A percentile compares a stretch with the other conserved stretches of the same genome.
Conservation (phyloP, 2,797 vertebrate genomes). For the Hydrocynus forskahlii region DNA sequence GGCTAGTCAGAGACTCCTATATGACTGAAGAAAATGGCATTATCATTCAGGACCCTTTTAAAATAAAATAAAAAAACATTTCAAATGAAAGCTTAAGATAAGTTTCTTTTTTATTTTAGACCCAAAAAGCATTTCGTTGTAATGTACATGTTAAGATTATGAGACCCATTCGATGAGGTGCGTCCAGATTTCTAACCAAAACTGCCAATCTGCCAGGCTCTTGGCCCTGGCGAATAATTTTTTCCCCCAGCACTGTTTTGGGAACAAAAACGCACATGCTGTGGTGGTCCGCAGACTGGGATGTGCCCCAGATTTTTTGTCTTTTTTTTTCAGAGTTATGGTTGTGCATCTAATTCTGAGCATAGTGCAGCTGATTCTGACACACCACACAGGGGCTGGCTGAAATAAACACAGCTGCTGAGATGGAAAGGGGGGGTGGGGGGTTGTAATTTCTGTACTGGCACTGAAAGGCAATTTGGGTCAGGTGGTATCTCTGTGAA, state of each 20-base stretch:
- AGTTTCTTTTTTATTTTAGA: too few species aligned
- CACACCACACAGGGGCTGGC: neutral
- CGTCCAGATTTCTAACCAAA: neutral
- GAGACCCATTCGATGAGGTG: neutral
- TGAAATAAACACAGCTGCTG: constrained; percentile 37
- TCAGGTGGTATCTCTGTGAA: too few species aligned
- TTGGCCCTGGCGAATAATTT: too few species aligned
- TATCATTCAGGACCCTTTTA: too few species aligned
- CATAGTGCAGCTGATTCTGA: constrained; percentile 26
- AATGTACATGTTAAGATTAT: too few species aligned
- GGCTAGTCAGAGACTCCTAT: too few species aligned
- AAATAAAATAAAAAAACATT: too few species aligned
- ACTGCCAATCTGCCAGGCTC: neutral
- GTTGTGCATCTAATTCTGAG: constrained; percentile 23
- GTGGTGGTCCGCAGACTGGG: neutral
- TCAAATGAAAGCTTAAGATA: too few species aligned
- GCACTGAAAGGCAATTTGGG: too few species aligned
- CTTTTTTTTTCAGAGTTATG: neutral
- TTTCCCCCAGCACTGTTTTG: neutral
- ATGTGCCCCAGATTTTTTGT: constrained; percentile 1
- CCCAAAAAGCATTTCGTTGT: too few species aligned
- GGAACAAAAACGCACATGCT: too few species aligned
- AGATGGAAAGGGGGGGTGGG: neutral
- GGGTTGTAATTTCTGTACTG: neutral
- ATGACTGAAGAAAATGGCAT: too few species aligned